Evolutionary conservation across 2,888 invertebrate species (phyloP).

Genomic region (Drosophila mimetica): DNA sequence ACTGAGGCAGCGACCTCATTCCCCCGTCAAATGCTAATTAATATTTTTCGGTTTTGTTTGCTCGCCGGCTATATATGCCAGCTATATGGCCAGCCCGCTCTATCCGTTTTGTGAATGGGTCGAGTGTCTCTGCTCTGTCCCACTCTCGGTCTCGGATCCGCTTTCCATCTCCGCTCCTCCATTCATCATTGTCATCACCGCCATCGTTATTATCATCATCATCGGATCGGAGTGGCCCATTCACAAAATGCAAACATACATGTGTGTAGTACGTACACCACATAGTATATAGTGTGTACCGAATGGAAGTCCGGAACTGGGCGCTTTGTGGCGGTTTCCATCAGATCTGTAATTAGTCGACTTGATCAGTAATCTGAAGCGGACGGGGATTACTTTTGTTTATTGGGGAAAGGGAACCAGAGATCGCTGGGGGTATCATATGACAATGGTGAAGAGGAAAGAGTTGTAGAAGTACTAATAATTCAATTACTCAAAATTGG

Average conservation of each 20-base stretch:
- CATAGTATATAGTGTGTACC: conserved; percentile 14
- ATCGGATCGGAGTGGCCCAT: conserved; percentile 33
- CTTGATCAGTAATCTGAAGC: conserved; percentile 32
- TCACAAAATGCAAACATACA: conserved; percentile 27
- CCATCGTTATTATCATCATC: conserved; percentile 13
- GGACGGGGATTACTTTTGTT: background rate
- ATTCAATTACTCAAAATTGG: background rate
- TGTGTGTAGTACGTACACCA: background rate
- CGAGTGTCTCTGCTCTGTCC: conserved; percentile 27
- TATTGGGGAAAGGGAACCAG: background rate
- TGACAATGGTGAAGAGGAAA: background rate
- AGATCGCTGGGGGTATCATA: background rate
- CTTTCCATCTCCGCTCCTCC: conserved; percentile 26
- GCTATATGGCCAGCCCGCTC: conserved; percentile 16
- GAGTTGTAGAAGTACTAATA: background rate
- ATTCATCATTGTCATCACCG: conserved; percentile 64
- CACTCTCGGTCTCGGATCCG: conserved; percentile 17
- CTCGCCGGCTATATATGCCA: conserved; percentile 16
- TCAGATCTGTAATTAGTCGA: conserved; percentile 35
- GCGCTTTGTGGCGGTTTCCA: conserved; percentile 72
- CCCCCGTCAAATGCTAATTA: conserved; percentile 69
- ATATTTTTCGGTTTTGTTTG: conserved; percentile 77
- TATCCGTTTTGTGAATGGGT: conserved; percentile 68
- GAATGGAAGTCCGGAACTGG: conserved; percentile 67
- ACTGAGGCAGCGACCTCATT: conserved; percentile 42